Evolutionary conservation across 2,113 vertebrate genomes (phyloP).

Genomic region (Xyrauchen texanus): DNA sequence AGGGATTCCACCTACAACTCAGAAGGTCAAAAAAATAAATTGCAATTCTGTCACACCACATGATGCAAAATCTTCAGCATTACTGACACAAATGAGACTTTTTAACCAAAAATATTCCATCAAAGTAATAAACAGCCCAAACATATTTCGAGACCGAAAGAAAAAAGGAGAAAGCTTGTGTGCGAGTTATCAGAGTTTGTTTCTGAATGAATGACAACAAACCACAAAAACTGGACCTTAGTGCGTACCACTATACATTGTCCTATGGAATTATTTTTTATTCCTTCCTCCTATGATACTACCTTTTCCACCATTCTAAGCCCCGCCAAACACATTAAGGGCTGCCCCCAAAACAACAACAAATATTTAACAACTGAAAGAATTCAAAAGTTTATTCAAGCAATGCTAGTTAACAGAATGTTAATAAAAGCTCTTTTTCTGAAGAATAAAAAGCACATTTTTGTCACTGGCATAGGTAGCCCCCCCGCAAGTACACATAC

Average conservation of each 20-base stretch:
- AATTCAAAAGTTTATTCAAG: conserved; percentile 68
- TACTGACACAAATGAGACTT: conserved; percentile 69
- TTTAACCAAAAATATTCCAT: conserved; percentile 52
- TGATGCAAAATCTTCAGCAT: conserved; percentile 53
- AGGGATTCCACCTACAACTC: conserved; percentile 46
- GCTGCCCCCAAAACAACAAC: conserved; percentile 52
- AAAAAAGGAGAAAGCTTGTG: neutral
- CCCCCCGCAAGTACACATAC: conserved; percentile 31
- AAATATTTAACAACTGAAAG: conserved; percentile 71
- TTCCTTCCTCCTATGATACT: conserved; percentile 53
- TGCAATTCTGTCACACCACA: conserved; percentile 45
- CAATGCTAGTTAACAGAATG: conserved; percentile 58
- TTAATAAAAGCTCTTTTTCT: conserved; percentile 25
- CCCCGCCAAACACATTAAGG: conserved; percentile 12
- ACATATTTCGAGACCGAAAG: neutral
- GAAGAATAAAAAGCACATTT: conserved; percentile 62
- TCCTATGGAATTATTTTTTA: conserved; percentile 65
- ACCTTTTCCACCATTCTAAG: conserved; percentile 31
- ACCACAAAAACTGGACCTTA: conserved; percentile 60
- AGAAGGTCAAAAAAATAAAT: conserved; percentile 42
- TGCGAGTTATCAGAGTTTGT: no score
- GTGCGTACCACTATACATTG: conserved; percentile 58
- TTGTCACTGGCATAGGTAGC: conserved; percentile 64
- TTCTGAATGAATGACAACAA: conserved; percentile 25
- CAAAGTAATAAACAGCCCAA: neutral